Evolutionary conservation across 2,888 invertebrate species (phyloP), one percentile per base, ranked within the genome.

Genomic region (Hypselothyrea guttata): DNA sequence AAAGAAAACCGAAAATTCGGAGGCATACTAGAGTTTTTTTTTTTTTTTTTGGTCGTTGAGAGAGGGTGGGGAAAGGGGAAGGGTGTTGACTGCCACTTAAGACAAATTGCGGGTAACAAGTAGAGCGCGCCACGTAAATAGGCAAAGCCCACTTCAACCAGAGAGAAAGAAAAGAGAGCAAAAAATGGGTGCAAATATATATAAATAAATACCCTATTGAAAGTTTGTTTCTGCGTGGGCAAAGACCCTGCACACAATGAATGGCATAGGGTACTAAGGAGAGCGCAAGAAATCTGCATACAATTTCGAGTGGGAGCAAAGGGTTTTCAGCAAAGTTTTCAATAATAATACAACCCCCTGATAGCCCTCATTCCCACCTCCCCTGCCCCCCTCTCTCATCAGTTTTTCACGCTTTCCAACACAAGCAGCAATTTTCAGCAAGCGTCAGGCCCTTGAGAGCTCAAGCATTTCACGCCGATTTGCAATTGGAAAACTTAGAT

Each of bases 61-160:
- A 22, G 30, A 3, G 15, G 12, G n/a, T 7, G 33, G 13, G 7
- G 37, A n/a, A 7, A 5, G 11, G 11, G 18, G 18, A 35, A 34
- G 48, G 71, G 72, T 60, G 66, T 33, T 44, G 71, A 61, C 66
- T 76, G 81, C 84, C 87, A 87, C 87, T 88, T 86, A 86, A 86
- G 84, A 84, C 87, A 88, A 87, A 87, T 88, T 86, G 87, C 84
- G 86, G 86, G 84, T 84, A 82, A 79, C 86, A 79, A 77, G 72
- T 72, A 77, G 74, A 72, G 82, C 60, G 63, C 74, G 22, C 66
- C 56, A 55, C 59, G 65, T 62, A 77, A 75, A 69, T 75, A 76
- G 78, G 71, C 78, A 70, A 75, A 57, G 49, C 57, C 46, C 44
- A 11, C 15, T 38, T 12, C 35, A 27, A 11, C n/a, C n/a, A n/a